Conservation (phyloP, 2,888 invertebrate species). For the Aromia moschata region DNA sequence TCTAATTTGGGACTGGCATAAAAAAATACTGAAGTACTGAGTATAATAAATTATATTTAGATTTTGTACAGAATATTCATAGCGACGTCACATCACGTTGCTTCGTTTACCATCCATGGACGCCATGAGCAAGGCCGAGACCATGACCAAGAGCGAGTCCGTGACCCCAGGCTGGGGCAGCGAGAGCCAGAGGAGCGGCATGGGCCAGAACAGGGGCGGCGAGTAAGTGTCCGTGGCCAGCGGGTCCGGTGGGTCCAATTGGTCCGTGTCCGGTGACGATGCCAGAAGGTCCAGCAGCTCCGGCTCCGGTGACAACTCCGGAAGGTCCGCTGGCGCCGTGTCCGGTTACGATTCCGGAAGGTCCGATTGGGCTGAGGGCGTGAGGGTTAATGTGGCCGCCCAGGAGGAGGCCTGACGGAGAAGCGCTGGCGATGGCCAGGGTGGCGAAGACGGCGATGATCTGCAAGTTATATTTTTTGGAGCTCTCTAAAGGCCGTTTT, state of each 20-base stretch:
- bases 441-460: slow-evolving; percentile 11
- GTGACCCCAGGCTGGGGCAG: not conserved
- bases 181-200: slow-evolving; percentile 1
- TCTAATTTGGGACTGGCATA: too few relatives aligned
- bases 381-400: slow-evolving; percentile 21
- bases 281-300: slow-evolving; percentile 34
- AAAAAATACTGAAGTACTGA: too few relatives aligned
- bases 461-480: too few relatives aligned
- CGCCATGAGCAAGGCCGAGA: not conserved
- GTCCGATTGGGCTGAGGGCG: slow-evolving; percentile 29
- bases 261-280: slow-evolving; percentile 39
- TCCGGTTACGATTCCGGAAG: slow-evolving; percentile 32
- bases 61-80: too few relatives aligned
- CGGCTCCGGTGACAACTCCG: slow-evolving; percentile 33
- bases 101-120: not conserved
- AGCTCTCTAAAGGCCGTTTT: too few relatives aligned
- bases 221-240: slow-evolving; percentile 4
- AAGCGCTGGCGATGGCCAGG: slow-evolving; percentile 1
- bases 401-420: not conserved
- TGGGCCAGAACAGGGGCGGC: not conserved
- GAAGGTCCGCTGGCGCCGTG: slow-evolving; percentile 34
- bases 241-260: slow-evolving; percentile 38
- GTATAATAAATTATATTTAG: too few relatives aligned
- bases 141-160: not conserved
- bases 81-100: too few relatives aligned